Conservation (phyloP, 2,113 vertebrate species). For the Pogonocichla stellata region DNA sequence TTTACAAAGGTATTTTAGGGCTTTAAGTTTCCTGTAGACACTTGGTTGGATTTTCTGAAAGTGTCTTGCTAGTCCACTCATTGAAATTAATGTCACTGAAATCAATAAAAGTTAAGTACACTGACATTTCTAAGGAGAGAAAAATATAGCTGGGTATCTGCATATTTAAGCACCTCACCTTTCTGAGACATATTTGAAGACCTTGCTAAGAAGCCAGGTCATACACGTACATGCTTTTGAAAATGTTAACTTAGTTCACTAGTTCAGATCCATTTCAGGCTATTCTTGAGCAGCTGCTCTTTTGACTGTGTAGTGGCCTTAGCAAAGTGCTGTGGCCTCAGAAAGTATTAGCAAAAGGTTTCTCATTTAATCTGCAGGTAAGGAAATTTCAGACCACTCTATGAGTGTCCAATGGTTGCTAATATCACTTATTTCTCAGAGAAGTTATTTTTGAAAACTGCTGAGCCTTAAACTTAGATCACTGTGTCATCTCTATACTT, state of each 20-base stretch:
- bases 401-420: neutral
- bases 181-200: neutral
- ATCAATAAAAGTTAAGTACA: slow-evolving; percentile 14
- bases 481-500: neutral
- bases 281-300: neutral
- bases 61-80: neutral
- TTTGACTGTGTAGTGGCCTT: neutral
- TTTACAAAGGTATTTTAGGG: neutral
- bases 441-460: neutral
- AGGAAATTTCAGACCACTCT: neutral
- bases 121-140: neutral
- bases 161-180: neutral
- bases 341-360: neutral
- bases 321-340: neutral
- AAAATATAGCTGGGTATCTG: neutral
- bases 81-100: neutral
- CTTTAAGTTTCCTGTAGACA: neutral
- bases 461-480: neutral
- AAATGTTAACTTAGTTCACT: neutral
- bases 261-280: neutral
- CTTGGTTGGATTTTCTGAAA: neutral
- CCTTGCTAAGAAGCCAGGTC: neutral
- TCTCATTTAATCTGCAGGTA: neutral
- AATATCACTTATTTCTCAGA: neutral
- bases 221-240: neutral